A percentile compares a stretch with the other conserved stretches of the same genome.
These are phyloP conservation scores for Brotula barbata DNA, from an alignment of 2,797 vertebrate genomes.

Conservation along the genomic window DNA sequence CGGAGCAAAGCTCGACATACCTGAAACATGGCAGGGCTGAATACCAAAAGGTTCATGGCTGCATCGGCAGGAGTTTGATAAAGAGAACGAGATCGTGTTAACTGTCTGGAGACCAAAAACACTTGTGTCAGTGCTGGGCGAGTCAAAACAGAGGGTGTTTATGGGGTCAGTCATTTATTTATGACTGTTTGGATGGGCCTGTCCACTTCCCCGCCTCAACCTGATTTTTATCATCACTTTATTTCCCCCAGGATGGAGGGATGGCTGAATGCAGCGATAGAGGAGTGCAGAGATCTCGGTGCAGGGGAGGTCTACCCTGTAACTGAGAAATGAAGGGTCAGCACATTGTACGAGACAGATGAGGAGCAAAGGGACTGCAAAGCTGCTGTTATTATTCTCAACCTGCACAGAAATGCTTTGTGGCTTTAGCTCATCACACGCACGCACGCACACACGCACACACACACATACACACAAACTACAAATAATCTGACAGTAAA, in stretches of 20 bases:
- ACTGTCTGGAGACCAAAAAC: neutral
- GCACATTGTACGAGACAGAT: conserved; percentile 60
- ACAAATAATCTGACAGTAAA: too few relatives aligned
- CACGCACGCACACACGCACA: too few relatives aligned
- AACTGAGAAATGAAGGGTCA: conserved; percentile 41
- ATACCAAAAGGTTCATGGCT: too few relatives aligned
- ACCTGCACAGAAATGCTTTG: conserved; percentile 4
- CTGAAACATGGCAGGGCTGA: too few relatives aligned
- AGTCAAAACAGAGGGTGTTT: conserved; percentile 13
- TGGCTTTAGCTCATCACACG: too few relatives aligned
- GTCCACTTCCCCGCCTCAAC: conserved; percentile 15
- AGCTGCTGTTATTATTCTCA: conserved; percentile 25
- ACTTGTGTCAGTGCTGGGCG: neutral
- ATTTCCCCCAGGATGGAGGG: conserved; percentile 41
- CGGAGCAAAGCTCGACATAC: too few relatives aligned
- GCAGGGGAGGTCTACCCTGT: conserved; percentile 17
- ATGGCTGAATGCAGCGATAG: neutral
- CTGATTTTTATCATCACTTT: conserved; percentile 32
- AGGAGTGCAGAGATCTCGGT: conserved; percentile 7
- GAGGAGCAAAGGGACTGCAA: conserved; percentile 34
- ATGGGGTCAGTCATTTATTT: conserved; percentile 32
- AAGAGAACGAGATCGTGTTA: too few relatives aligned
- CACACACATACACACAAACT: too few relatives aligned
- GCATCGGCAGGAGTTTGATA: too few relatives aligned
- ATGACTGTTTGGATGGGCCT: conserved; percentile 27